These are phyloP conservation scores for Eupithecia inturbata DNA, from an alignment of 2,888 invertebrate genomes.

Conservation along the genomic window DNA sequence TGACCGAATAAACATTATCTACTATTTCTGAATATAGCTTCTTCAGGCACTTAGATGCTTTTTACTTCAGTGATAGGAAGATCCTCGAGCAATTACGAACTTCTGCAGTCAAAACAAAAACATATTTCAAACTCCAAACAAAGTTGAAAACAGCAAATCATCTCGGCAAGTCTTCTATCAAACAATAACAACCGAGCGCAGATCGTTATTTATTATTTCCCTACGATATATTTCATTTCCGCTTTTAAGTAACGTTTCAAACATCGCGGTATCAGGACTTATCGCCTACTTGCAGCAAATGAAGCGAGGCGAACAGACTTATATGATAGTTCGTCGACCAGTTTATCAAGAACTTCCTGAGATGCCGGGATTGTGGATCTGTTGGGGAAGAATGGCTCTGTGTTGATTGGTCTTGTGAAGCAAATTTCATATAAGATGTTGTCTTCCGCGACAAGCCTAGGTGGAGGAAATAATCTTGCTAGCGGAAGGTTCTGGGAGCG, in stretches of 20 bases:
- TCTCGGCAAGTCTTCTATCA: slow-evolving; percentile 12
- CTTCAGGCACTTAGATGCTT: not conserved
- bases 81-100: slow-evolving; percentile 11
- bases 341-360: slow-evolving; percentile 51
- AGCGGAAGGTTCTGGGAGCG: slow-evolving; percentile 56
- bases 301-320: slow-evolving; percentile 65
- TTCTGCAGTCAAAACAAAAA: slow-evolving; percentile 9
- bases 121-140: slow-evolving; percentile 6
- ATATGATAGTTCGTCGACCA: slow-evolving; percentile 57
- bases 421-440: slow-evolving; percentile 70
- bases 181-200: slow-evolving; percentile 20
- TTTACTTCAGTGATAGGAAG: not conserved
- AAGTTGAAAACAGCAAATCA: slow-evolving; percentile 18
- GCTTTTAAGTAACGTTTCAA: slow-evolving; percentile 64
- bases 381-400: slow-evolving; percentile 33
- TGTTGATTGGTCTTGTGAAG: slow-evolving; percentile 48
- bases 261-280: slow-evolving; percentile 65
- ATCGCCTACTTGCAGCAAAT: slow-evolving; percentile 63
- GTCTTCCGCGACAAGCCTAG: slow-evolving; percentile 66
- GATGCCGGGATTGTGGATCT: slow-evolving; percentile 21
- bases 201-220: slow-evolving; percentile 48
- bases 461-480: slow-evolving; percentile 70
- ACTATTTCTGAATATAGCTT: not conserved
- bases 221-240: slow-evolving; percentile 53
- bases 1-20: not conserved